These are phyloP conservation scores for Zaprionus lineosus DNA, from an alignment of 2,888 invertebrate species.

Conservation along the genomic window DNA sequence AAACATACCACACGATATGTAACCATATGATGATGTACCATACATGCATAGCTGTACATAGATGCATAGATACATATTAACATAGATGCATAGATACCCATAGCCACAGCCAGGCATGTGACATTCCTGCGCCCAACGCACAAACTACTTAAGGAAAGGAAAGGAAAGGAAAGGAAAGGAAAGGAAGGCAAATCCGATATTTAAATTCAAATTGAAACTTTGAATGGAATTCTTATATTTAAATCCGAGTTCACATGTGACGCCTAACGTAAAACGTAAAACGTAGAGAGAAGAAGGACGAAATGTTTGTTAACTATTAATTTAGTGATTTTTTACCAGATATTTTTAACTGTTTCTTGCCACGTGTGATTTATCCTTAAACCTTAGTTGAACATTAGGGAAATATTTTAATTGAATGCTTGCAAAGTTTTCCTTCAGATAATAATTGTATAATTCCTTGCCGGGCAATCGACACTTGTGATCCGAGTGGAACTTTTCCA, in stretches of 20 bases:
- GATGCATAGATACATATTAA: constrained; percentile 8
- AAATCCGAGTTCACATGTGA: constrained; percentile 24
- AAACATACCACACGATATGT: constrained; percentile 22
- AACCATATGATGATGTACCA: constrained; percentile 12
- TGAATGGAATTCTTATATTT: background rate
- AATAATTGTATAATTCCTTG: no score
- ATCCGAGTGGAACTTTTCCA: no score
- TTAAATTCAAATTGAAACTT: constrained; percentile 26
- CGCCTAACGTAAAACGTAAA: no score
- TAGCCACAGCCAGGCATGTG: constrained; percentile 45
- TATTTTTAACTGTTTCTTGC: no score
- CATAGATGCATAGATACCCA: constrained; percentile 6
- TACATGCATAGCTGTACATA: constrained; percentile 13
- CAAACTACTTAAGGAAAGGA: constrained; percentile 62
- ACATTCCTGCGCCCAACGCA: constrained; percentile 71
- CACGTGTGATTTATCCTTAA: no score
- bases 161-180: background rate
- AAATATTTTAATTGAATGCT: no score
- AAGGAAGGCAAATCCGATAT: background rate
- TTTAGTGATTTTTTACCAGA: no score
- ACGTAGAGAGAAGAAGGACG: no score
- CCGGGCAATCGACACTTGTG: no score
- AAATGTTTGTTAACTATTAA: no score
- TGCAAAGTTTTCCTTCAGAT: no score
- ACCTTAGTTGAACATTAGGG: no score